These are phyloP conservation scores for Notocelia uddmanniana DNA, from an alignment of 2,888 invertebrate species.

Conservation along the genomic window DNA sequence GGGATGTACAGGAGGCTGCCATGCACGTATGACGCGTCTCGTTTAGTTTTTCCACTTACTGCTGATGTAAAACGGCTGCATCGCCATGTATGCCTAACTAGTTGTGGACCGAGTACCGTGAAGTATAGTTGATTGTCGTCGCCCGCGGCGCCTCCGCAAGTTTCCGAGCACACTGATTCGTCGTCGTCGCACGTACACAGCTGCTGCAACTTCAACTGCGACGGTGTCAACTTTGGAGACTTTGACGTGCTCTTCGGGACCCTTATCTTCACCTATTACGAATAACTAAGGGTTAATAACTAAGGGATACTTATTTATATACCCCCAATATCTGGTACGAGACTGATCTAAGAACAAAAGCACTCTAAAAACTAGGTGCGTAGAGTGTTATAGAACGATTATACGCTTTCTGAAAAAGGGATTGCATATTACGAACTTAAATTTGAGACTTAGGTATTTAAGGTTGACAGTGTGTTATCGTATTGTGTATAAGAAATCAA, in stretches of 20 bases:
- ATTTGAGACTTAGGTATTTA: no score
- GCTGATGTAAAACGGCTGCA: not conserved
- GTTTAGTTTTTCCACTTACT: not conserved
- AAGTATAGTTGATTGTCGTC: constrained; percentile 66
- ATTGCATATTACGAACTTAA: no score
- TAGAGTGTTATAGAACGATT: no score
- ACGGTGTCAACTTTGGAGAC: constrained; percentile 73
- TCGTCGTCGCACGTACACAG: constrained; percentile 78
- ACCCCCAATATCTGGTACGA: no score
- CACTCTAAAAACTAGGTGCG: no score
- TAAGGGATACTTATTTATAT: no score
- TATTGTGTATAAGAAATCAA: no score
- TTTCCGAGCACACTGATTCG: constrained; percentile 72
- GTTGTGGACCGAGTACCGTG: constrained; percentile 59
- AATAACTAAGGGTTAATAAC: no score
- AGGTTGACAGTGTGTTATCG: no score
- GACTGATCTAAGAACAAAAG: no score
- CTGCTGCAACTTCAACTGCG: constrained; percentile 72
- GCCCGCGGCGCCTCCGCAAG: constrained; percentile 63
- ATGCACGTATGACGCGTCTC: not conserved
- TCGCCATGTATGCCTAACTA: not conserved
- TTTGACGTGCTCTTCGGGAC: constrained; percentile 85
- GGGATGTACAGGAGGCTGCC: no score
- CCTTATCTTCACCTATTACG: constrained; percentile 84
- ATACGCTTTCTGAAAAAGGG: no score